Base-by-base conservation (phyloP, 92 coral and sea anemone genomes). In the Heliopora coerulea region DNA sequence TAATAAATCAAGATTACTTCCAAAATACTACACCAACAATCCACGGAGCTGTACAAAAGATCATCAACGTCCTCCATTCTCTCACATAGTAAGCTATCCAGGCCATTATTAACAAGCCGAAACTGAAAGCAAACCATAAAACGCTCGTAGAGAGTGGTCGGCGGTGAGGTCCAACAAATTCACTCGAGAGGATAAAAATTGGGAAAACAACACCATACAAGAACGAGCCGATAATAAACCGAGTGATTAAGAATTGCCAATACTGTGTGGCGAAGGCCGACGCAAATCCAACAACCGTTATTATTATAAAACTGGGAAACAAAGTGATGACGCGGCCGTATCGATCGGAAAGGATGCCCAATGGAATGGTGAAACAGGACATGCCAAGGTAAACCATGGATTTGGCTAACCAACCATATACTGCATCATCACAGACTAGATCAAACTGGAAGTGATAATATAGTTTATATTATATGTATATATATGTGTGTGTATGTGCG, bases 111-210 rank as follows among this genome's bases (percentile, higher is more conserved):
- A 93, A 86, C 9, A 93, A 59, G 1, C 90, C 88, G 9, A 82
- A 48, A 11, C 84, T 56, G 74, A 90, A 93, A 33, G 86, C 83
- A 28, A 93, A 79, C 98, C 98, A 93, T 40, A 83, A 73, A 33
- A 90, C 33, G 11, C 95, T 93, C 64, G 91, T 93, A n/a, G 91
- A 87, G 32, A 93, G 79, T 26, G 95, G 79, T 4, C 98, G 86
- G 62, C 86, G 87, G 57, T 79, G 88, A 8, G 98, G 98, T 4
- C 95, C 98, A 74, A 93, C 98, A 83, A 93, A 93, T 82, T 93
- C 98, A 67, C 91, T 88, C 19, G 88, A 80, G n/a, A 93, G 80
- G 14, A 93, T 96, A 81, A 78, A 90, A 2, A 93, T 79, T 14
- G 91, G 88, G 15, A 86, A 79, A 79, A 79, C 87, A 35, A 88